Conservation (phyloP, 2,797 vertebrate genomes). For the Coluber constrictor region DNA sequence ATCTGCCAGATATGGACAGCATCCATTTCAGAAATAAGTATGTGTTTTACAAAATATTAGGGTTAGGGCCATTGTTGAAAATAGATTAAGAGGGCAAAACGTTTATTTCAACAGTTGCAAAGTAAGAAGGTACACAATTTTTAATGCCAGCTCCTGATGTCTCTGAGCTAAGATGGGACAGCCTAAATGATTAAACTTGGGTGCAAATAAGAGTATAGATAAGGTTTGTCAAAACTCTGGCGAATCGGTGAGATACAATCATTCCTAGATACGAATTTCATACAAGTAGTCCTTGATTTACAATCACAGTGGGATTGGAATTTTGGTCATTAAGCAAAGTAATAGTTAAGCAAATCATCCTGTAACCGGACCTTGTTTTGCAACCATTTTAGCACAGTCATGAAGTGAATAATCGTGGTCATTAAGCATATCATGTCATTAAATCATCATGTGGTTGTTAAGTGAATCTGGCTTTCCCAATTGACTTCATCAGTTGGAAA, state of each 20-base stretch:
- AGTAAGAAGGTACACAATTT: neutral
- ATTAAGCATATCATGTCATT: no score
- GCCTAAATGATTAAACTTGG: neutral
- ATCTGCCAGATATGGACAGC: neutral
- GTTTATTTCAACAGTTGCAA: neutral
- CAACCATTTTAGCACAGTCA: no score
- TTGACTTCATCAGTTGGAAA: no score
- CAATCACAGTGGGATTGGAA: no score
- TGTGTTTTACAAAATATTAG: neutral
- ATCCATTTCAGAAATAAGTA: neutral
- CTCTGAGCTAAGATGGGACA: neutral
- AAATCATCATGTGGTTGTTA: no score
- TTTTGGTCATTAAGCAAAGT: no score
- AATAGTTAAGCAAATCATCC: no score
- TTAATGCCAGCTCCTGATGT: neutral
- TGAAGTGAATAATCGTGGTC: no score
- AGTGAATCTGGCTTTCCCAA: no score
- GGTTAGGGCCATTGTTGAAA: neutral
- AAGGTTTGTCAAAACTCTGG: neutral
- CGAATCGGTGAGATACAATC: neutral
- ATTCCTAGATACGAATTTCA: neutral
- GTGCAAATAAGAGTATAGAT: neutral
- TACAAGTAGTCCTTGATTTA: neutral
- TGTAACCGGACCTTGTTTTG: no score
- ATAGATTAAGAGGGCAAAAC: neutral